These are phyloP conservation scores for Micropoecilia bifurca DNA, from an alignment of 2,797 vertebrate species.

Conservation along the genomic window DNA sequence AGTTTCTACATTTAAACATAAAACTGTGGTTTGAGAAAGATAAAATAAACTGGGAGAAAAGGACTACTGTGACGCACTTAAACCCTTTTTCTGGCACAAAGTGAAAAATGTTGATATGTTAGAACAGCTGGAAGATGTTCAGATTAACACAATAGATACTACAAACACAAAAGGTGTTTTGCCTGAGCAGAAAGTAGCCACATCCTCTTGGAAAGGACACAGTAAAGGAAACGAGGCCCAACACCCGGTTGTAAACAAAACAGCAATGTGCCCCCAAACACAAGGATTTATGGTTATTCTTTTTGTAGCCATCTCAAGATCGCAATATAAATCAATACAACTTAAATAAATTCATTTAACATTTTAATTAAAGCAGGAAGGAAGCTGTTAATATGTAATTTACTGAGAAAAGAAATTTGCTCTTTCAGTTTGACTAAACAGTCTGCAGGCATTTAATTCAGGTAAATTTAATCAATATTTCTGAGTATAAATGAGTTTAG, in stretches of 20 bases:
- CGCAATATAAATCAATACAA: neutral
- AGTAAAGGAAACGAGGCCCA: slow-evolving; percentile 42
- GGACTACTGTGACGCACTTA: neutral
- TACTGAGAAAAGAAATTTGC: neutral
- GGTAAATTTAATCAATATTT: neutral
- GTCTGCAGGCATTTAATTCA: neutral
- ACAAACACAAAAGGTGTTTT: slow-evolving; percentile 15
- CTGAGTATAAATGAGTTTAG: neutral
- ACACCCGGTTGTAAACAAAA: slow-evolving; percentile 31
- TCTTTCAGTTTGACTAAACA: neutral
- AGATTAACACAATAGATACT: slow-evolving; percentile 14
- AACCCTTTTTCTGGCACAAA: neutral
- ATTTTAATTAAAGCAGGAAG: neutral
- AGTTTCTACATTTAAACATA: neutral
- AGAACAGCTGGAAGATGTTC: neutral
- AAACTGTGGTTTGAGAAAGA: neutral
- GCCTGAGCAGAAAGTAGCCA: slow-evolving; percentile 21
- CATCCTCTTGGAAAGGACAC: slow-evolving; percentile 52
- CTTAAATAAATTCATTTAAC: neutral
- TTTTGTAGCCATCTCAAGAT: neutral
- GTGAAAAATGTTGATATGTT: neutral
- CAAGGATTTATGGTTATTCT: neutral
- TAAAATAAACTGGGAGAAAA: neutral
- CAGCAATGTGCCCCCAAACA: neutral
- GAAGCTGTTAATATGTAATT: neutral